Conservation (phyloP, 64 coral and sea anemone species). For the Trachythela sp. region DNA sequence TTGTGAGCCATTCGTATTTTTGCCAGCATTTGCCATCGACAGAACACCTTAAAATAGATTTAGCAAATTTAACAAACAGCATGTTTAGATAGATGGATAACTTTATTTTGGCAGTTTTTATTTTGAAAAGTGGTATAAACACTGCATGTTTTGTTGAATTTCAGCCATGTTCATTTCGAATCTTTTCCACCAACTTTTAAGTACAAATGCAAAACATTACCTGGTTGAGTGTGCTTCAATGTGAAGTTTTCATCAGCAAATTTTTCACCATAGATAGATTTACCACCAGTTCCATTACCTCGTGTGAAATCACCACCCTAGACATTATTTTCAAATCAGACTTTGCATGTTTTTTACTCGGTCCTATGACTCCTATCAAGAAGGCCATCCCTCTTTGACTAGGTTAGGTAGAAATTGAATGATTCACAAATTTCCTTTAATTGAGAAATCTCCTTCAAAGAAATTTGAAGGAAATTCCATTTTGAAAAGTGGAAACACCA, state of each 20-base stretch:
- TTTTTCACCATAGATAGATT: constrained; percentile 79
- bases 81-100: neutral
- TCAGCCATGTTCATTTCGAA: too few relatives aligned
- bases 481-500: too few relatives aligned
- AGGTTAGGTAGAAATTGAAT: too few relatives aligned
- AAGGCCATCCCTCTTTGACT: too few relatives aligned
- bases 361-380: too few relatives aligned
- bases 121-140: neutral
- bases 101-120: too few relatives aligned
- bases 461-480: too few relatives aligned
- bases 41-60: constrained; percentile 50
- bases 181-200: neutral
- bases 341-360: too few relatives aligned
- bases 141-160: neutral
- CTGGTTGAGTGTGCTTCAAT: constrained; percentile 56
- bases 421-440: too few relatives aligned
- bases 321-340: neutral
- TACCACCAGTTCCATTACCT: constrained; percentile 65
- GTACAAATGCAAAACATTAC: neutral
- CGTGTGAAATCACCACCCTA: constrained; percentile 72
- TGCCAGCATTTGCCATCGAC: constrained; percentile 90
- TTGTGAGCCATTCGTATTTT: constrained; percentile 79
- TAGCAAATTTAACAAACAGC: neutral
- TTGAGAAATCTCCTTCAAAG: too few relatives aligned
- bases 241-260: constrained; percentile 68